Conservation (phyloP, 1,140 invertebrate species). For the Heliconius hewitsoni region DNA sequence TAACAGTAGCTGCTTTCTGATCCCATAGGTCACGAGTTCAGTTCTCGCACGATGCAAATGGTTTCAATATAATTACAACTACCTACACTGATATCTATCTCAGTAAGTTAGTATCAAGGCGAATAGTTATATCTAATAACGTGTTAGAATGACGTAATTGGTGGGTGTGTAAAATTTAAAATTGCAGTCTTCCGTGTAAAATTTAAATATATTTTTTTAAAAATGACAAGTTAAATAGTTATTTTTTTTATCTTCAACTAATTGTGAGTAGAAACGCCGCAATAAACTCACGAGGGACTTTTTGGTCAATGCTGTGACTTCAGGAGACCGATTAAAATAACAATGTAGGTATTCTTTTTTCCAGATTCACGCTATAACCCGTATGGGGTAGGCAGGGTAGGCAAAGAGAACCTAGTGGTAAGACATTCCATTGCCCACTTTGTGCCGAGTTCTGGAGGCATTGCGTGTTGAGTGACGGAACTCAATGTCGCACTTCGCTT, state of each 20-base stretch:
- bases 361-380: no score
- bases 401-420: no score
- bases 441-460: no score
- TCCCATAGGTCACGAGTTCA: slow-evolving; percentile 5
- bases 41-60: neutral
- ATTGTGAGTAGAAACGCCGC: no score
- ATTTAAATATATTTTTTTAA: neutral
- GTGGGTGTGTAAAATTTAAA: neutral
- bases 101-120: neutral
- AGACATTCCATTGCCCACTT: no score
- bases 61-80: neutral
- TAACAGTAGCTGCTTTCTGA: slow-evolving; percentile 8
- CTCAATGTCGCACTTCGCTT: no score
- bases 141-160: neutral
- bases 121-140: neutral
- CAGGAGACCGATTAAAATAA: neutral
- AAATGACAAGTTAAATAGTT: no score
- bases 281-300: no score
- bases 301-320: neutral
- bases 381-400: no score
- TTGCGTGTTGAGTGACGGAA: no score
- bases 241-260: no score
- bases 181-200: neutral
- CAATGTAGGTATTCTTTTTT: no score
- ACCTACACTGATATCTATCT: neutral